Conservation (phyloP, 2,888 invertebrate genomes). For the Himalopsyche tibetana region DNA sequence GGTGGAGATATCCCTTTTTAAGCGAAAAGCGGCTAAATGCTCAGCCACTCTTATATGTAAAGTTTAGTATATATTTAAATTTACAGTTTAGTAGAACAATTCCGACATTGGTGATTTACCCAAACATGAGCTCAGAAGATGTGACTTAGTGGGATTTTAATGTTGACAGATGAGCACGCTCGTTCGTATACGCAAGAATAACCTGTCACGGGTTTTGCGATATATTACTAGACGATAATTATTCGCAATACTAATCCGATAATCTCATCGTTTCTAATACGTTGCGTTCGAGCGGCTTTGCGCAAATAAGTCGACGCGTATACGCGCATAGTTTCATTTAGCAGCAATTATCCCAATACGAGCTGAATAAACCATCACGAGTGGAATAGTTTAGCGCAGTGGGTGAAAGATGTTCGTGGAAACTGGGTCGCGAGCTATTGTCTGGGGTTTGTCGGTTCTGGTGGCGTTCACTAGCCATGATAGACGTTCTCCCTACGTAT, state of each 20-base stretch:
- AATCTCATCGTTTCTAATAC: not conserved
- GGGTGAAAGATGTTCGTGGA: conserved; percentile 36
- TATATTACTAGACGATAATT: too few relatives aligned
- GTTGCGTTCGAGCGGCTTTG: not conserved
- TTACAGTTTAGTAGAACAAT: too few relatives aligned
- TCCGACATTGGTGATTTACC: too few relatives aligned
- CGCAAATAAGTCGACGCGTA: not conserved
- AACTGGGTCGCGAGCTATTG: conserved; percentile 41
- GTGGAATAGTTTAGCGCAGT: conserved; percentile 29
- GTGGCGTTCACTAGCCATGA: not conserved
- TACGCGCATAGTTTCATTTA: not conserved
- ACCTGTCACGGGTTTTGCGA: too few relatives aligned
- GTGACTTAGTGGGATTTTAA: too few relatives aligned
- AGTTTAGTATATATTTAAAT: too few relatives aligned
- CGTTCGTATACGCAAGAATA: too few relatives aligned
- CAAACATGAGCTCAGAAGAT: too few relatives aligned
- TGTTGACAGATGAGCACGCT: too few relatives aligned
- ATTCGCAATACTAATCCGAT: not conserved
- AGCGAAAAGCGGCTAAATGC: too few relatives aligned
- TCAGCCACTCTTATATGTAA: too few relatives aligned
- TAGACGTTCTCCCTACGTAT: not conserved
- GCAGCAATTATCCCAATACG: not conserved
- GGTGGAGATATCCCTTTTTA: too few relatives aligned
- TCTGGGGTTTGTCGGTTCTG: not conserved
- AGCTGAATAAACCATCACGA: conserved; percentile 19